Evolutionary conservation across 2,113 vertebrate genomes (phyloP).

Genomic region (Asarcornis scutulata): DNA sequence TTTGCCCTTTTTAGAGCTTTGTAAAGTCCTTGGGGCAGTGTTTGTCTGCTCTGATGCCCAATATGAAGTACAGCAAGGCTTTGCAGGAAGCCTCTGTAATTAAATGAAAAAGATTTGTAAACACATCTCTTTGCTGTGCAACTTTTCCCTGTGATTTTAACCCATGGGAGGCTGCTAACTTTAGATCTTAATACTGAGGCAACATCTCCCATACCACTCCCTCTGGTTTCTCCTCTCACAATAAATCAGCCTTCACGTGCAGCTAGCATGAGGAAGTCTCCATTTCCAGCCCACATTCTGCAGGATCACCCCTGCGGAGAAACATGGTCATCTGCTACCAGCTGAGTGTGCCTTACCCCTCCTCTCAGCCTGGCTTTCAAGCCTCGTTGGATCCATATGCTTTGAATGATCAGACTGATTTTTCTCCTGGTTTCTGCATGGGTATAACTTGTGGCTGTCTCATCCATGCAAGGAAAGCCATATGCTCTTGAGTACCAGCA

Average conservation of each 20-base stretch:
- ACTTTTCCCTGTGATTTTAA: not conserved
- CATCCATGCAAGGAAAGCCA: not conserved
- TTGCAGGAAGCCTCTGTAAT: not conserved
- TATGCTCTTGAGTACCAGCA: not conserved
- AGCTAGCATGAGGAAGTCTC: not conserved
- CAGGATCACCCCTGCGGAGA: not conserved
- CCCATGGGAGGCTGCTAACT: not conserved
- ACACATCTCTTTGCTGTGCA: not conserved
- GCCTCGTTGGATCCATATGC: not conserved
- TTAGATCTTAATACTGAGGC: not conserved
- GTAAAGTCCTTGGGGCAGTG: not conserved
- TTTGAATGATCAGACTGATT: not conserved
- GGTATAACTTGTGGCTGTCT: not conserved
- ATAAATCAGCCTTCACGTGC: not conserved
- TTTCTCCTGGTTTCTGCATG: not conserved
- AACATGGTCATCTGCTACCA: rapidly evolving
- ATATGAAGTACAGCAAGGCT: not conserved
- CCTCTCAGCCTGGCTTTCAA: not conserved
- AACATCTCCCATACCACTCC: not conserved
- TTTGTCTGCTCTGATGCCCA: not conserved
- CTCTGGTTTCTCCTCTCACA: not conserved
- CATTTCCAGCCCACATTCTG: not conserved
- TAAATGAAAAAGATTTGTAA: not conserved
- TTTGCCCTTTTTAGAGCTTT: not conserved
- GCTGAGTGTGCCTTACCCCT: not conserved